Base-by-base conservation (phyloP, 2,888 invertebrate species). In the Cyrtodaria siliqua region DNA sequence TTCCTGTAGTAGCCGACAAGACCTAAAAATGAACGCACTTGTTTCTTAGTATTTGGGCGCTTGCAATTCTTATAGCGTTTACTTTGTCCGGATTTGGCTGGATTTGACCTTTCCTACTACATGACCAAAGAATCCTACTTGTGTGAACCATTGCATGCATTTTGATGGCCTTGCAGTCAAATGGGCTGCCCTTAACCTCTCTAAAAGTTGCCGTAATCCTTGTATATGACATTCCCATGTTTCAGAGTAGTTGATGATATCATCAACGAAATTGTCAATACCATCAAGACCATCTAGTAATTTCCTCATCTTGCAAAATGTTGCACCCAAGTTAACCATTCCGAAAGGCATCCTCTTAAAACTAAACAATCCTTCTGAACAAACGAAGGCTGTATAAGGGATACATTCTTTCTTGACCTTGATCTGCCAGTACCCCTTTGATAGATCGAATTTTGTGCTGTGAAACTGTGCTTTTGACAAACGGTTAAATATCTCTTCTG, bases 391-490 rank as follows among this genome's bases (percentile, higher is more conserved):
- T 24, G 82, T 80, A 12, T 33, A 27, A 27, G 38, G 55, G 20
- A 49, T 47, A 20, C 50, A 40, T 23, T 53, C 6, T 26, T 38
- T 49, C 24, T 44, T 55, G 62, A 80, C 62, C 6, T 57, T 61
- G 40, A 80, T 69, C 42, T 82, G 82, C 79, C 79, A 82, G 49
- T 82, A 82, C 8, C 79, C 79, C 61, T 79, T 79, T 23, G 63
- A 59, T 23, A 71, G 42, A 50, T 80, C 82, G 6, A 79, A 24
- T 44, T 74, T 80, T 8, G 68, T 42, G n/a, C n/a, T 33, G 4
- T 9, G 16, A 44, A 44, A 44, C 16, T 16, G 4, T 9, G 8
- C 44, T 16, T 9, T 16, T 16, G 44, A 44, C 8, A 44, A 16
- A 4, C 44, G 4, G 3, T 6, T 4, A 16, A 44, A 44, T 9